phyloP scores from a whole-genome alignment of 2,888 invertebrate species.

The Callimorpha dominula region DNA sequence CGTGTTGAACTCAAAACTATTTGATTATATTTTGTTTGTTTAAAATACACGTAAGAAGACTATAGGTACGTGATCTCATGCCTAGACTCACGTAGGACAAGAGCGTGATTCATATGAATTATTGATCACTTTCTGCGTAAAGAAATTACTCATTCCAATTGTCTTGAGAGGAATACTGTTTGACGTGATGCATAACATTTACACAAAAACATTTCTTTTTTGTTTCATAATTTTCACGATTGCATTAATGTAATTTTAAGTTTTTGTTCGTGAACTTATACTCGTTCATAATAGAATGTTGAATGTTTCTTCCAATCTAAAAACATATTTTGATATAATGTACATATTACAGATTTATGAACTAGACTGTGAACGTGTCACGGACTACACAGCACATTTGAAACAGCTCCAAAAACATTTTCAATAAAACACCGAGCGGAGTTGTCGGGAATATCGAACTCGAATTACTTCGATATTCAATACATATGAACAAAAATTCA shows the following conservation, averaged over 20 bases:
- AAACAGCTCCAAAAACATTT: constrained; percentile 49
- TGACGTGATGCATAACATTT: no score
- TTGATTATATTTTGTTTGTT: not conserved
- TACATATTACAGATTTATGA: constrained; percentile 9
- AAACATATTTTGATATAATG: not conserved
- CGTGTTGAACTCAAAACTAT: not conserved
- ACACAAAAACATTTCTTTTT: not conserved
- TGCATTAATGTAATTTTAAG: not conserved
- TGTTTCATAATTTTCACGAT: not conserved
- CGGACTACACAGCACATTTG: constrained; percentile 22
- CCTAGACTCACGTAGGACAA: not conserved
- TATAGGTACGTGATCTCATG: not conserved
- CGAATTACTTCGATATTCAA: constrained; percentile 26
- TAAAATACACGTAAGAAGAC: not conserved
- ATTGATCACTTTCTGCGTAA: not conserved
- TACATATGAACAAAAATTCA: constrained; percentile 25
- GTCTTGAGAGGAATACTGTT: no score
- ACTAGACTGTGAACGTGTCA: constrained; percentile 23
- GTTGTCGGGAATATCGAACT: constrained; percentile 46
- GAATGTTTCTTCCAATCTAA: not conserved
- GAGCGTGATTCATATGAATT: not conserved
- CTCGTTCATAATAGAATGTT: not conserved
- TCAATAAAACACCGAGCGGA: constrained; percentile 32
- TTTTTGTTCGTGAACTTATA: not conserved
- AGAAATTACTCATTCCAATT: not conserved